A percentile compares a stretch with the other conserved stretches of the same genome.
Conservation (phyloP, 1,140 invertebrate species). For the Brachionus angularis region DNA sequence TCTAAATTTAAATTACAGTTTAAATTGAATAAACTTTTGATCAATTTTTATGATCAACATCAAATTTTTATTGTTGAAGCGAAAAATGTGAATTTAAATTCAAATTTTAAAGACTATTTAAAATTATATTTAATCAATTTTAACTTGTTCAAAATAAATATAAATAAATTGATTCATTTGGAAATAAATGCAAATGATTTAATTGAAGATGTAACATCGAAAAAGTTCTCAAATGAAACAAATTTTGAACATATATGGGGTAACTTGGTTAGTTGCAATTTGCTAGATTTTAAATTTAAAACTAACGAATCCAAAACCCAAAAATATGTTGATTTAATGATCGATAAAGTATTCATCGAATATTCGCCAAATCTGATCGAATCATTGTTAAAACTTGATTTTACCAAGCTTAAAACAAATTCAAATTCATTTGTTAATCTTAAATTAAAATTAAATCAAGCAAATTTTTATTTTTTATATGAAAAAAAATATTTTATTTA, state of each 20-base stretch:
- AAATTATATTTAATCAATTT: conserved; percentile 17
- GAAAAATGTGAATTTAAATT: not conserved
- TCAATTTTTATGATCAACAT: not conserved
- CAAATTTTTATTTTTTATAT: not conserved
- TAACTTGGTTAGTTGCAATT: conserved; percentile 23
- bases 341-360: conserved; percentile 2
- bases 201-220: too few relatives aligned
- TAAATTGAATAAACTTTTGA: conserved; percentile 10
- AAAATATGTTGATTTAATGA: not conserved
- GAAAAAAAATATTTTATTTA: conserved; percentile 19
- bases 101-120: conserved; percentile 14
- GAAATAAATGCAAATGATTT: too few relatives aligned
- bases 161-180: too few relatives aligned
- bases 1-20: not conserved
- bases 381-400: not conserved
- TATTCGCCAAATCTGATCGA: not conserved
- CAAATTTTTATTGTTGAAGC: conserved; percentile 10
- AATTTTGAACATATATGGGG: conserved; percentile 27
- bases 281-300: not conserved
- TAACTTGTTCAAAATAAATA: conserved; percentile 11
- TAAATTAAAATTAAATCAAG: conserved; percentile 13
- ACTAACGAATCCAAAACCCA: not conserved
- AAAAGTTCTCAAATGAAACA: too few relatives aligned
- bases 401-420: too few relatives aligned
- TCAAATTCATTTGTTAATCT: not conserved